These are phyloP conservation scores for Agrotis segetum DNA, from an alignment of 2,888 invertebrate genomes.

Conservation along the genomic window DNA sequence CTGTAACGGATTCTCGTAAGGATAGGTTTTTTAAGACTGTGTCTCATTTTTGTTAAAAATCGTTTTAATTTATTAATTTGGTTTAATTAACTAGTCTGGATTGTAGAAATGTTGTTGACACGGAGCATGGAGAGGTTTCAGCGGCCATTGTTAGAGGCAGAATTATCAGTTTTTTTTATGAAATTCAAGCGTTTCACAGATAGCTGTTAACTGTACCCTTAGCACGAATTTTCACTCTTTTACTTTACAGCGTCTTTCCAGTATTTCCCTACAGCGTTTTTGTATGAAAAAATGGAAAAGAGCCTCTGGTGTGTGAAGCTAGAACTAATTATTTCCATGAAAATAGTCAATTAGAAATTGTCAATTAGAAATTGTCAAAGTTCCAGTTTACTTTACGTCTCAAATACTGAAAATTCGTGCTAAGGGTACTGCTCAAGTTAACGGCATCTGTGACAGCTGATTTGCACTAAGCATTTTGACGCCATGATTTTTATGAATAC, in stretches of 20 bases:
- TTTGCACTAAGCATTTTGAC: neutral
- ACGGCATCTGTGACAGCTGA: neutral
- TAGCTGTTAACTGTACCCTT: too few species aligned
- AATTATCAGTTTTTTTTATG: neutral
- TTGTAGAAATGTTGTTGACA: constrained; percentile 49
- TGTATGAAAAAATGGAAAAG: too few species aligned
- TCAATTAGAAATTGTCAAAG: too few species aligned
- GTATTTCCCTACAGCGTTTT: too few species aligned
- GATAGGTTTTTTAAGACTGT: constrained; percentile 67
- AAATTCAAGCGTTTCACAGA: neutral
- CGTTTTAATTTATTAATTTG: constrained; percentile 64
- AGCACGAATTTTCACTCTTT: too few species aligned
- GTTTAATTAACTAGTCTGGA: constrained; percentile 67
- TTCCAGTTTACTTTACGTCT: too few species aligned
- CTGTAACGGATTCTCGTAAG: constrained; percentile 61
- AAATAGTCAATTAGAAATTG: too few species aligned
- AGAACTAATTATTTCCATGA: too few species aligned
- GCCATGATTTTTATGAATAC: neutral
- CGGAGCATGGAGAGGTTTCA: neutral
- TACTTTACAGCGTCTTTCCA: too few species aligned
- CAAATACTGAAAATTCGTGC: too few species aligned
- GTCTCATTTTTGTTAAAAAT: constrained; percentile 64
- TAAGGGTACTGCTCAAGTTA: too few species aligned
- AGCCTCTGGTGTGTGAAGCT: too few species aligned
- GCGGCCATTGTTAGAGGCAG: neutral